phyloP scores from a whole-genome alignment of 2,113 vertebrate genomes.

The Aegithalos caudatus region DNA sequence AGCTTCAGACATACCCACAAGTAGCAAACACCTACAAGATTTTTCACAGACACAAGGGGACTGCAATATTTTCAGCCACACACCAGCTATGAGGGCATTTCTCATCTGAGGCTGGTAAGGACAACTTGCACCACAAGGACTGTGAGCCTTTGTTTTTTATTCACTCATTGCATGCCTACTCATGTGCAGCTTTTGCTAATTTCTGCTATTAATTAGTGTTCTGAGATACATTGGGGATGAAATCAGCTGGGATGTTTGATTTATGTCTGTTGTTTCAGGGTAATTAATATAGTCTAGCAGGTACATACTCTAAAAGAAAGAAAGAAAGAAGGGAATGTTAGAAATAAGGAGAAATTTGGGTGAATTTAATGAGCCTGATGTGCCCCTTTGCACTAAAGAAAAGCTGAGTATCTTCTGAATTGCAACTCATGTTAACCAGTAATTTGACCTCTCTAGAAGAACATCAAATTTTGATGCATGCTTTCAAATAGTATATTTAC shows the following conservation, averaged over 20 bases:
- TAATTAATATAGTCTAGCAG: neutral
- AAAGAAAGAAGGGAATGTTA: neutral
- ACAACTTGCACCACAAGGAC: neutral
- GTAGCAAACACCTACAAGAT: neutral
- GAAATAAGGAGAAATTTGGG: neutral
- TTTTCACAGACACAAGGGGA: neutral
- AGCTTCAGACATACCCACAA: neutral
- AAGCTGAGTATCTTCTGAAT: neutral
- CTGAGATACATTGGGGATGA: neutral
- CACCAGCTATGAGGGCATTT: neutral
- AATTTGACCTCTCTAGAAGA: neutral
- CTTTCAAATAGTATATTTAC: neutral
- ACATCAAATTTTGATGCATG: neutral
- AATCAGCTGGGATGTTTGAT: slow-evolving; percentile 12
- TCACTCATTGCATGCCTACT: neutral
- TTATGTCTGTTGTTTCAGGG: neutral
- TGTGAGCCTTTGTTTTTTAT: neutral
- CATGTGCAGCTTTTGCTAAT: neutral
- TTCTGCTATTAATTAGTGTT: slow-evolving; percentile 24
- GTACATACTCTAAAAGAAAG: neutral
- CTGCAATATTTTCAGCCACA: neutral
- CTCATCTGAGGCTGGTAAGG: neutral
- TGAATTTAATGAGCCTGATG: neutral
- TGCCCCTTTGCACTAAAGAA: neutral
- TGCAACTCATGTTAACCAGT: accelerated